Evolutionary conservation across 1,140 invertebrate species (phyloP), one percentile per base, ranked within the genome.

Genomic region (Calephelis nemesis): DNA sequence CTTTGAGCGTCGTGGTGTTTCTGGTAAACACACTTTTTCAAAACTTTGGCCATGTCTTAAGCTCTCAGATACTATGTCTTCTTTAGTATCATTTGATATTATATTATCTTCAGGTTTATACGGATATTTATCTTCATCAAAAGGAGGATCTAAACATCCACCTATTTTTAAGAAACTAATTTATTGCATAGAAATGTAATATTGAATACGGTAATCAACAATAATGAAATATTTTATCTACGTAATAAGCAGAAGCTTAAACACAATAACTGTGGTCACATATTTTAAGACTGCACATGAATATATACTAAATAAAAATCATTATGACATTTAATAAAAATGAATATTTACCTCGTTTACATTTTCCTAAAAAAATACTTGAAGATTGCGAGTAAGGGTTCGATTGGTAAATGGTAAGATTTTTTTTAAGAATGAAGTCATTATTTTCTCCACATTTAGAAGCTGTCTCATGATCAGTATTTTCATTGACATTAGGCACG

Each of bases 131-230:
- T 90, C 88, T 79, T 90, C 88, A 70, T 67, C 73, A 73, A 84
- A 88, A 7, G 86, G 84, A 64, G 88, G 88, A 78, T 90, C 88
- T 54, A 90, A 74, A 58, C 86, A 90, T 40, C 88, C 88, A 42
- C 88, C 88, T 90, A 50, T 40, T 50, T 7, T 13, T 7, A 74
- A 76, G 58, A 12, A 48, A 19, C 60, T 65, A 1, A 13, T 7
- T 9, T 45, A 64, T 62, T 67, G 30, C 30, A 30, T 30, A 30
- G 19, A 30, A 68, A n/a, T 62, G 47, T 60, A 15, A 60, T 47
- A 67, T 47, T 42, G 30, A 42, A 45, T 63, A 67, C 5, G 8
- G 5, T 45, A 45, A 45, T 45, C 30, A 30, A 45, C 42, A 45
- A 45, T 0, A 45, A 7, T 45, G 42, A 45, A 4, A 30, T 30